Percentiles rank a stretch among this genome's conserved stretches.
These are phyloP conservation scores for Seriola dumerili DNA, from an alignment of 2,113 vertebrate species.

Conservation along the genomic window DNA sequence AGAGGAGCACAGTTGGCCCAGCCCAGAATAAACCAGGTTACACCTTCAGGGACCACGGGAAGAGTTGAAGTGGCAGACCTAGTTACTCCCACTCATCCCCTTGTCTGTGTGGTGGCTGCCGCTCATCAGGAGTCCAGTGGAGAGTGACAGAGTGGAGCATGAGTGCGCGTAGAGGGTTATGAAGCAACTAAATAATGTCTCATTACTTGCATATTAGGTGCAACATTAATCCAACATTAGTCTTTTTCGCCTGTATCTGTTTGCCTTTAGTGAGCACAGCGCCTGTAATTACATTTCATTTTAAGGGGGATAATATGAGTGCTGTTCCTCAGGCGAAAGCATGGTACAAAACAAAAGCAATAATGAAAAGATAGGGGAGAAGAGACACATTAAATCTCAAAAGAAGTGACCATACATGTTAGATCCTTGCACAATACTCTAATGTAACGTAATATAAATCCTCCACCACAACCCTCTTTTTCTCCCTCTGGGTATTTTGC, in stretches of 20 bases:
- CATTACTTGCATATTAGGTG: slow-evolving; percentile 51
- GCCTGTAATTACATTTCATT: slow-evolving; percentile 42
- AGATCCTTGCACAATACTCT: slow-evolving; percentile 10
- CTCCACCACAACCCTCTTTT: slow-evolving; percentile 11
- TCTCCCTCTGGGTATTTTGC: slow-evolving; percentile 43
- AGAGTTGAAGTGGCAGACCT: slow-evolving; percentile 73
- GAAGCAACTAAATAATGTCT: slow-evolving; percentile 45
- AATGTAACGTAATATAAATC: slow-evolving; percentile 34
- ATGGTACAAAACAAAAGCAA: neutral
- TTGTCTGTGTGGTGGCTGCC: slow-evolving; percentile 52
- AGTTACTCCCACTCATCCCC: slow-evolving; percentile 70
- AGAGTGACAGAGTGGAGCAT: slow-evolving; percentile 37
- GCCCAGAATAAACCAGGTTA: slow-evolving; percentile 81
- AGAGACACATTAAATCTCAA: neutral
- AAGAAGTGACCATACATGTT: slow-evolving; percentile 19
- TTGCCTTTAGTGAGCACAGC: slow-evolving; percentile 30
- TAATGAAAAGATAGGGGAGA: slow-evolving; percentile 4
- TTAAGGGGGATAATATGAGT: neutral
- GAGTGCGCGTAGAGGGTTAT: slow-evolving; percentile 22
- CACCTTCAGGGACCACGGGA: slow-evolving; percentile 69
- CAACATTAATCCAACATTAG: slow-evolving; percentile 47
- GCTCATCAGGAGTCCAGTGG: slow-evolving; percentile 46
- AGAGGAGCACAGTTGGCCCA: slow-evolving; percentile 49
- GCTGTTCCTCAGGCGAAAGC: neutral
- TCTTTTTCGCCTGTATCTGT: slow-evolving; percentile 36